phyloP scores from a whole-genome alignment of 2,888 invertebrate genomes.

The Drosophila eohydei region DNA sequence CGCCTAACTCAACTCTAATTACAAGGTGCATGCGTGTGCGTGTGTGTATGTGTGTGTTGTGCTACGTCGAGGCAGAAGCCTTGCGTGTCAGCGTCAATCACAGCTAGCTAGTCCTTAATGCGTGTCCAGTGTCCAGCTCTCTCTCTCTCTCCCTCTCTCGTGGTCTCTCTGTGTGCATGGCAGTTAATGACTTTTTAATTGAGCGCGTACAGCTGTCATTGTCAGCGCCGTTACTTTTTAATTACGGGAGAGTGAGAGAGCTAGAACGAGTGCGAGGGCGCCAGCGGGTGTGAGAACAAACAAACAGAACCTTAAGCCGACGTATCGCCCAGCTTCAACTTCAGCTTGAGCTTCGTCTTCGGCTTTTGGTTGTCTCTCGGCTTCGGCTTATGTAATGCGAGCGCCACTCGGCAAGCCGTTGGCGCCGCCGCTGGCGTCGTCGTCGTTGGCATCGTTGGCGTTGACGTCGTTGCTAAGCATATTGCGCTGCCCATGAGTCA shows the following conservation, averaged over 20 bases:
- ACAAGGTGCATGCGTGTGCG: slow-evolving; percentile 55
- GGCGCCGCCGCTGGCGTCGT: slow-evolving; percentile 51
- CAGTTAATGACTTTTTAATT: slow-evolving; percentile 80
- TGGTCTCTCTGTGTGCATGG: slow-evolving; percentile 34
- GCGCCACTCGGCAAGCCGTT: slow-evolving; percentile 60
- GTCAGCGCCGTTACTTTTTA: slow-evolving; percentile 75
- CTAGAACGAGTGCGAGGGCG: slow-evolving; percentile 4
- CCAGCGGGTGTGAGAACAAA: slow-evolving; percentile 36
- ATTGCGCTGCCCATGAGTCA: slow-evolving; percentile 45
- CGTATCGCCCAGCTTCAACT: slow-evolving; percentile 14
- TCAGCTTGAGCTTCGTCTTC: slow-evolving; percentile 33
- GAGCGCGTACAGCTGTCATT: slow-evolving; percentile 76
- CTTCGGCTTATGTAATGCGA: slow-evolving; percentile 67
- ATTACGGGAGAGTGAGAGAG: slow-evolving; percentile 49
- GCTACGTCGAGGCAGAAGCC: slow-evolving; percentile 27
- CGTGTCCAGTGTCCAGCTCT: slow-evolving; percentile 37
- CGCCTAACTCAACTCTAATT: slow-evolving; percentile 59
- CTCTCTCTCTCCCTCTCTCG: slow-evolving; percentile 11
- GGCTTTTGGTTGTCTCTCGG: slow-evolving; percentile 11
- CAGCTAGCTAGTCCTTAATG: slow-evolving; percentile 60
- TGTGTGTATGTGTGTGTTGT: slow-evolving; percentile 7
- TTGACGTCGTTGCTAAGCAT: slow-evolving; percentile 19
- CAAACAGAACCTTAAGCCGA: slow-evolving; percentile 45
- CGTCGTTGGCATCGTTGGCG: not conserved
- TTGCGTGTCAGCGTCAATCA: slow-evolving; percentile 75